Percentiles rank a stretch among this genome's conserved stretches.
Conservation (phyloP, 1,140 invertebrate genomes). For the Procambarus clarkii region DNA sequence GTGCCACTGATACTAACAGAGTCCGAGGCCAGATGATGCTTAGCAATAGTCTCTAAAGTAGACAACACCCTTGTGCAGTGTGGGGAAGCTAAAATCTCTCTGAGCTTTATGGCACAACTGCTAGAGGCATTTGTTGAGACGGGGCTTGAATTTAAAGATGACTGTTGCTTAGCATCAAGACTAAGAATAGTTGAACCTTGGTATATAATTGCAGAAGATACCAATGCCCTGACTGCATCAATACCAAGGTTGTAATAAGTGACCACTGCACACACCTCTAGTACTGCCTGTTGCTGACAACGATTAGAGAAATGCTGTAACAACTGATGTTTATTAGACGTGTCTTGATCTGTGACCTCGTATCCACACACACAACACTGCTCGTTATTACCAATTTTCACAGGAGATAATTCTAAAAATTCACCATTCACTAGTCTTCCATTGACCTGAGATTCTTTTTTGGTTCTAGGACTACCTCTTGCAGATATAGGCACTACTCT, state of each 20-base stretch:
- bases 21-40: slow-evolving; percentile 28
- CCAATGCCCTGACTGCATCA: slow-evolving; percentile 46
- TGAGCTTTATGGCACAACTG: slow-evolving; percentile 41
- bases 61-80: slow-evolving; percentile 51
- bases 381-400: slow-evolving; percentile 10
- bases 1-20: slow-evolving; percentile 46
- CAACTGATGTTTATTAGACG: slow-evolving; percentile 35
- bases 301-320: slow-evolving; percentile 38
- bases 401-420: slow-evolving; percentile 8
- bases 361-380: slow-evolving; percentile 41
- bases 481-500: slow-evolving; percentile 3
- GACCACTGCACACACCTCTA: slow-evolving; percentile 53
- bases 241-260: slow-evolving; percentile 52
- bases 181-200: slow-evolving; percentile 33
- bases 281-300: slow-evolving; percentile 56
- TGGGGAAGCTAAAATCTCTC: slow-evolving; percentile 47
- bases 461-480: slow-evolving; percentile 10
- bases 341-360: slow-evolving; percentile 36
- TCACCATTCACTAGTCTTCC: slow-evolving; percentile 30
- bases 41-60: slow-evolving; percentile 47
- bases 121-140: background rate
- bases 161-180: slow-evolving; percentile 45
- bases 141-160: background rate
- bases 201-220: slow-evolving; percentile 32
- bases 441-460: slow-evolving; percentile 30